Conservation (phyloP, 2,797 vertebrate species). For the Anguilla marmorata region DNA sequence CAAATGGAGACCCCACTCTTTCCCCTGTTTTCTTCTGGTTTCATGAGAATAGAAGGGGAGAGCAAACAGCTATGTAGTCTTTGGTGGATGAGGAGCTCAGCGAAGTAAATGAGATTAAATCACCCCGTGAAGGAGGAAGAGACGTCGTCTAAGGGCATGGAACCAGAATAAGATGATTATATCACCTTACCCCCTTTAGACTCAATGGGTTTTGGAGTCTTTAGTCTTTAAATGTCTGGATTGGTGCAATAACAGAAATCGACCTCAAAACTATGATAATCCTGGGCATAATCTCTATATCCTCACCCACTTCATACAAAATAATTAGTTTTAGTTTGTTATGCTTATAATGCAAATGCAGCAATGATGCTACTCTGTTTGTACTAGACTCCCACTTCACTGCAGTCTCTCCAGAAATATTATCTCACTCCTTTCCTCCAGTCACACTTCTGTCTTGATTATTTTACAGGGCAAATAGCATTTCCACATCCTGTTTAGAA, state of each 20-base stretch:
- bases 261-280: conserved; percentile 9
- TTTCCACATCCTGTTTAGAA: not conserved
- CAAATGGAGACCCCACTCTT: not conserved
- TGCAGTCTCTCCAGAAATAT: not conserved
- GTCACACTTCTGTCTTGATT: not conserved
- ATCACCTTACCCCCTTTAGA: conserved; percentile 22
- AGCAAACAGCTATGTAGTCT: conserved; percentile 28
- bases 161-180: conserved; percentile 38
- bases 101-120: conserved; percentile 42
- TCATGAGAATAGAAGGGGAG: not conserved
- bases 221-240: conserved; percentile 14
- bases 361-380: not conserved
- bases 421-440: not conserved
- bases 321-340: not conserved
- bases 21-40: conserved; percentile 21
- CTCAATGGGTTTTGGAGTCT: not conserved
- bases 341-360: not conserved
- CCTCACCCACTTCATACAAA: not conserved
- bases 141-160: conserved; percentile 24
- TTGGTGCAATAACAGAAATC: not conserved
- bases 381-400: not conserved
- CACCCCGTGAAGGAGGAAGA: conserved; percentile 25
- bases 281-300: not conserved
- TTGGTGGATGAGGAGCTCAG: conserved; percentile 43
- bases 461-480: not conserved